A percentile compares a stretch with the other conserved stretches of the same genome.
Evolutionary conservation across 2,888 invertebrate genomes (phyloP).

Genomic region (Drosophila ustulata): DNA sequence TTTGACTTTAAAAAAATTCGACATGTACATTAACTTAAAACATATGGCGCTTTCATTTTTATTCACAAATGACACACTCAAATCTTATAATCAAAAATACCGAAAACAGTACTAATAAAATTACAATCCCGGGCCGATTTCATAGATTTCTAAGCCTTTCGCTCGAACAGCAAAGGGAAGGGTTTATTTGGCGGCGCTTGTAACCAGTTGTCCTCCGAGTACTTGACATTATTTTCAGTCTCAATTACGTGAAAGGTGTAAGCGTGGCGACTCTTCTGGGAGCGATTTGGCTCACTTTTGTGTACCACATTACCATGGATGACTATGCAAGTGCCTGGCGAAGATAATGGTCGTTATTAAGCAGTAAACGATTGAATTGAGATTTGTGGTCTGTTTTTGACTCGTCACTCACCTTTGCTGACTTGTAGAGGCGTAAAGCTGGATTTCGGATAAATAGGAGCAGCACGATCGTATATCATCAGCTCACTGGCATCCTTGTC

Average conservation of each 20-base stretch:
- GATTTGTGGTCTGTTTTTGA: background rate
- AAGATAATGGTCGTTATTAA: background rate
- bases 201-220: slow-evolving; percentile 94
- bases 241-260: slow-evolving; percentile 98
- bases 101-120: slow-evolving; percentile 34
- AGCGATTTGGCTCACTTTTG: slow-evolving; percentile 94
- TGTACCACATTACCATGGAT: slow-evolving; percentile 98
- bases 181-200: slow-evolving; percentile 90
- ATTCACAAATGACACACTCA: slow-evolving; percentile 15
- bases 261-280: slow-evolving; percentile 93
- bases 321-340: slow-evolving; percentile 92
- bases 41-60: slow-evolving; percentile 36
- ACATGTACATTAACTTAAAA: slow-evolving; percentile 57
- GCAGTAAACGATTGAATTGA: background rate
- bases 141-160: slow-evolving; percentile 64
- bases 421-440: slow-evolving; percentile 93
- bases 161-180: slow-evolving; percentile 88
- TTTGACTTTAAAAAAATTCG: slow-evolving; percentile 37
- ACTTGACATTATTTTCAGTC: slow-evolving; percentile 88
- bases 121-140: slow-evolving; percentile 14
- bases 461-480: slow-evolving; percentile 89
- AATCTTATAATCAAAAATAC: slow-evolving; percentile 66
- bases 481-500: slow-evolving; percentile 87
- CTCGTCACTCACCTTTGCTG: slow-evolving; percentile 89
- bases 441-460: slow-evolving; percentile 89